Base-by-base conservation (phyloP, 2,888 invertebrate genomes). In the Mechanitis mazaeus region DNA sequence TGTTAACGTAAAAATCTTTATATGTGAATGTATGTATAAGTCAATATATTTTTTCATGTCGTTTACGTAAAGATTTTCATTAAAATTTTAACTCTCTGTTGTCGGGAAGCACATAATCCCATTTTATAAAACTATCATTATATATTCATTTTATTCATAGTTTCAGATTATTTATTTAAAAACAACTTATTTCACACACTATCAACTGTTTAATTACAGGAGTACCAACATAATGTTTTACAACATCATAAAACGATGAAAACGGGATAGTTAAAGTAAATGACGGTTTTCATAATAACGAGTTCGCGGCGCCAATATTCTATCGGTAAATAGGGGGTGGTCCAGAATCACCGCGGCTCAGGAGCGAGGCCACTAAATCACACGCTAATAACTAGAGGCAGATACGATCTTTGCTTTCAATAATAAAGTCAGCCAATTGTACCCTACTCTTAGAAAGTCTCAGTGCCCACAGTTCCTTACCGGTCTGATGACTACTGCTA, bases 391-490 rank as follows among this genome's bases (percentile, higher is more conserved):
- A 87, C 88, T 80, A 83, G 76, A 73, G 76, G 71, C 71, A 76
- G 88, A 89, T 89, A 88, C 78, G 75, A 89, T 89, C 88, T 78
- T 69, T 71, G 79, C 86, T 87, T 87, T 88, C 87, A 88, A 87
- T 87, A 85, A 85, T 83, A 84, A 79, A 80, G 79, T 80, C 79
- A 81, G 81, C 81, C 85, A 81, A 85, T 86, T 85, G 82, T 81
- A 79, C 74, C 72, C 70, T 71, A 69, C 75, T 83, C 83, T 78
- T 79, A 84, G 87, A 86, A 85, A 86, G 84, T 79, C 76, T 73
- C 75, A 35, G 4, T 63, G 68, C 64, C 20, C 20, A 64, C 64
- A 70, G 78, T 82, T 84, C 85, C 84, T 84, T 80, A 81, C 81
- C 80, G 80, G 83, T 80, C 76, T 70, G 73, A 70, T 72, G 69